Evolutionary conservation across 2,888 invertebrate species (phyloP).

Genomic region (Trisateles emortualis): DNA sequence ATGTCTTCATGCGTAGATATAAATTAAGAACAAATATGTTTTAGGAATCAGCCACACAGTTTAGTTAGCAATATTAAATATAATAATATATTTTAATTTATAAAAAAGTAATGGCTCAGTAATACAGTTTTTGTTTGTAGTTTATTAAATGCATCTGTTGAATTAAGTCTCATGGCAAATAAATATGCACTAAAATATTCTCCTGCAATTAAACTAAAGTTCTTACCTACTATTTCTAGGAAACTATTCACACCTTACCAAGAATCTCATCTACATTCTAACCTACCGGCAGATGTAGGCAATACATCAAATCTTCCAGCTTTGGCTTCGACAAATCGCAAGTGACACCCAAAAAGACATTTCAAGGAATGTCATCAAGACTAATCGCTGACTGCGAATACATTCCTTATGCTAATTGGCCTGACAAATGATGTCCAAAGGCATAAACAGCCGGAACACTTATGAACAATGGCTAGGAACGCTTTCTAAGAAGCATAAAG

Average conservation of each 20-base stretch:
- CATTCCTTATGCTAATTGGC: conserved; percentile 65
- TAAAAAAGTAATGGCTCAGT: too few relatives aligned
- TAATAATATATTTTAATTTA: too few relatives aligned
- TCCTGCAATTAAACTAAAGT: too few relatives aligned
- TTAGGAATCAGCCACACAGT: background rate
- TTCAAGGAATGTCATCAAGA: conserved; percentile 40
- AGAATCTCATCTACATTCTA: conserved; percentile 6
- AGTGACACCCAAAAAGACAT: conserved; percentile 41
- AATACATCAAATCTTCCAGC: conserved; percentile 39
- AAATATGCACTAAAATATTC: too few relatives aligned
- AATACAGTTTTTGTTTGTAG: too few relatives aligned
- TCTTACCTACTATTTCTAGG: too few relatives aligned
- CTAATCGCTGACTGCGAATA: conserved; percentile 55
- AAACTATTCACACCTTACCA: conserved; percentile 4
- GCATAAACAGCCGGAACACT: conserved; percentile 53
- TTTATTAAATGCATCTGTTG: too few relatives aligned
- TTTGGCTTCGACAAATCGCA: conserved; percentile 47
- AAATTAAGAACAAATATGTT: background rate
- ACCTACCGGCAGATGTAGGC: conserved; percentile 35
- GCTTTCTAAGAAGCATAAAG: conserved; percentile 36
- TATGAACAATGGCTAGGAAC: conserved; percentile 54
- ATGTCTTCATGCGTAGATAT: background rate
- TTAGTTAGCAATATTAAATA: too few relatives aligned
- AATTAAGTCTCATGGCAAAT: too few relatives aligned
- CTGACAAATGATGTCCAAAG: conserved; percentile 53